Evolutionary conservation across 2,113 vertebrate genomes (phyloP), one percentile per base, ranked within the genome.

Genomic region (Acanthochromis polyacanthus): DNA sequence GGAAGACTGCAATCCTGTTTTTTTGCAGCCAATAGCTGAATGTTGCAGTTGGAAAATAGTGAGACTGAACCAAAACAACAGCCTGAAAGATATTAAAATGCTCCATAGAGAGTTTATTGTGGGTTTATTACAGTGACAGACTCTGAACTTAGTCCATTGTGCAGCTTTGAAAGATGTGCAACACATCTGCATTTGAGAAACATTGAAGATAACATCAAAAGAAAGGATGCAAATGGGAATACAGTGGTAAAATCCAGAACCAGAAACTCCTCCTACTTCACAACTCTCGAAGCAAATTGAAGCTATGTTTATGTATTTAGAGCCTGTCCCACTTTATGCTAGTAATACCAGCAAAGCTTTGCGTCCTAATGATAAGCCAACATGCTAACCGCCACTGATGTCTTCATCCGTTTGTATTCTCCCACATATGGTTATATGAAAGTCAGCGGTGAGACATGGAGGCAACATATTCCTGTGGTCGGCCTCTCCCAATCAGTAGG

Each of bases 361-460:
- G 74, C 25, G 15, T 53, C 52, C 70, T 71, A 84, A 90, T 85
- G 89, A 92, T 90, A 93, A 89, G 84, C 76, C 51, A 80, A 81
- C 75, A 45, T 22, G 58, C 57, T 59, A 89, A 90, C 87, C 89
- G 73, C 67, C 7, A 19, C 79, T 53, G 75, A 83, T 87, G 81
- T 88, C 91, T 80, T 85, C 82, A 81, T 87, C 61, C 75, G 51
- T 82, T 89, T 87, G 85, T 86, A 45, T 82, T 85, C 83, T 66
- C 69, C 91, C 91, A 90, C 86, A 88, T 86, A 90, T 90, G 89
- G 86, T 91, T 90, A 90, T 92, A 86, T 89, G 77, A 83, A 84
- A 55, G 79, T 78, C 70, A 28, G 90, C 10, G 90, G 91, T 74
- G 87, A 93, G 91, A 93, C 91, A 88, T 3, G 23, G 83, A 87